phyloP scores from a whole-genome alignment of 2,888 invertebrate species.

The Girardia tigrina region DNA sequence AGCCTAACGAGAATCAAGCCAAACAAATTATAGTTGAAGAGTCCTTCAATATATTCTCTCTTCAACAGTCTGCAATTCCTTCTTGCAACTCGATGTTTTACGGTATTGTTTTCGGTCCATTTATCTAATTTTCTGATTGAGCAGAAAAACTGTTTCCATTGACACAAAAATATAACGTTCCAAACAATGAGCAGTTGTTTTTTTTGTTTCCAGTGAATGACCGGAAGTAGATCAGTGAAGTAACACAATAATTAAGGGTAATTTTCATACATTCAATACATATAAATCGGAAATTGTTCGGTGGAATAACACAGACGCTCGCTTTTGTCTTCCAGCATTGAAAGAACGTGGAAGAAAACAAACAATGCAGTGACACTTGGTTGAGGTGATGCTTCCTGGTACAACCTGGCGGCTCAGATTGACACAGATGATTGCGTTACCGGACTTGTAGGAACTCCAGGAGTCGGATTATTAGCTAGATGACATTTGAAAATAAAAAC shows the following conservation, averaged over 20 bases:
- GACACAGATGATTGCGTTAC: background rate
- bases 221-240: background rate
- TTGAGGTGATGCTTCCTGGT: background rate
- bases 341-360: background rate
- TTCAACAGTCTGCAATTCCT: no score
- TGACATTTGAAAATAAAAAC: no score
- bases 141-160: no score
- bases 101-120: no score
- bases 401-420: constrained; percentile 20
- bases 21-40: background rate
- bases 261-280: constrained; percentile 14
- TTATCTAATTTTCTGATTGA: no score
- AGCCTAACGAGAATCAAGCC: background rate
- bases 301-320: background rate
- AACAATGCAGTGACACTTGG: constrained; percentile 12
- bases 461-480: no score
- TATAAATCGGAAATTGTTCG: constrained; percentile 7
- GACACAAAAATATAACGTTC: background rate
- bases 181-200: background rate
- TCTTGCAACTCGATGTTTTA: no score
- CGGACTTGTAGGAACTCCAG: background rate
- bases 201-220: background rate
- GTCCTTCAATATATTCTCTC: background rate
- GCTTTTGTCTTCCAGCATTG: background rate
- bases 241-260: constrained; percentile 9